phyloP scores from a whole-genome alignment of 2,113 vertebrate species.

The Nipponia nippon region DNA sequence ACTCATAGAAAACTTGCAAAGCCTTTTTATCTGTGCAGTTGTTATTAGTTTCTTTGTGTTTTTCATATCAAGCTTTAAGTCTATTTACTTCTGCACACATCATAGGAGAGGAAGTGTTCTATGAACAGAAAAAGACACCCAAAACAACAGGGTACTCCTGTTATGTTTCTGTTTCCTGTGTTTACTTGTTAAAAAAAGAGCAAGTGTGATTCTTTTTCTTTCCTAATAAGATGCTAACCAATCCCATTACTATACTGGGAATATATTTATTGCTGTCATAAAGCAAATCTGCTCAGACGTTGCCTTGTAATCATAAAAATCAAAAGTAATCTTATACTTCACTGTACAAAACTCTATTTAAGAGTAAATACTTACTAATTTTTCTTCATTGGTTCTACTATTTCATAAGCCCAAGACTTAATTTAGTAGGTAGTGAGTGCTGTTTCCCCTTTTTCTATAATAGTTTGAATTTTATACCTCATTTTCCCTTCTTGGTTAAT shows the following conservation, averaged over 20 bases:
- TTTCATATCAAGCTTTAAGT: not conserved
- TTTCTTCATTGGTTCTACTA: not conserved
- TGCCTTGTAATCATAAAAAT: not conserved
- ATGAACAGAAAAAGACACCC: not conserved
- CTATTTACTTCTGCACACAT: not conserved
- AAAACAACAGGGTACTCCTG: not conserved
- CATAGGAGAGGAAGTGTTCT: not conserved
- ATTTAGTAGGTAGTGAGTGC: not conserved
- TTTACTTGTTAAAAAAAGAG: not conserved
- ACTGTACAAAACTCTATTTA: not conserved
- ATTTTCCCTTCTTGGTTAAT: not conserved
- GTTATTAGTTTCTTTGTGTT: not conserved
- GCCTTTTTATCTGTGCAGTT: not conserved
- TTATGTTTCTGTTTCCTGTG: not conserved
- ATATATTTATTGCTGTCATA: not conserved
- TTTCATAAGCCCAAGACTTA: not conserved
- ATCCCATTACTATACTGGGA: not conserved
- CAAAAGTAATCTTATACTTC: not conserved
- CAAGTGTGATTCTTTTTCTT: not conserved
- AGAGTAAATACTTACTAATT: not conserved
- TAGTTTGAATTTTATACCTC: not conserved
- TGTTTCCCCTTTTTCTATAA: not conserved
- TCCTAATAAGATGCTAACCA: not conserved
- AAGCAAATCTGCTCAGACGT: not conserved
- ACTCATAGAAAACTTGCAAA: not conserved